Conservation (phyloP, 2,113 vertebrate genomes). For the Boulengeromyrus knoepffleri region DNA sequence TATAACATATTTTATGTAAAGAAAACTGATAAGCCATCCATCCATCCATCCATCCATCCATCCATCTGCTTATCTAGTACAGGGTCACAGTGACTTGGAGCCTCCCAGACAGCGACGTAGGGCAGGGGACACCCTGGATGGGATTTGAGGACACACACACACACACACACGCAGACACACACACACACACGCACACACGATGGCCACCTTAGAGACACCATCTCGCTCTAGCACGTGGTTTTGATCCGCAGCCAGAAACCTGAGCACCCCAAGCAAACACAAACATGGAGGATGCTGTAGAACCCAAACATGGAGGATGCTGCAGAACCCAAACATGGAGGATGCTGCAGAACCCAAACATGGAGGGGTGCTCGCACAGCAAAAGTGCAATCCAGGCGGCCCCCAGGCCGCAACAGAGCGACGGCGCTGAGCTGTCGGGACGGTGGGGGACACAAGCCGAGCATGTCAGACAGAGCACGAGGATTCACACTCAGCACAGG, state of each 20-base stretch:
- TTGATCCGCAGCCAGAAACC: background rate
- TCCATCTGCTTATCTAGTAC: background rate
- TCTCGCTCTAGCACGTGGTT: background rate
- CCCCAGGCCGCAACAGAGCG: background rate
- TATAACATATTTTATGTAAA: background rate
- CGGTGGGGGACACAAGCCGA: no score
- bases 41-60: background rate
- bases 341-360: background rate
- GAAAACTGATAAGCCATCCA: background rate
- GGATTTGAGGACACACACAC: no score
- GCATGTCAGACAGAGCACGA: background rate
- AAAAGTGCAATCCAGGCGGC: no score
- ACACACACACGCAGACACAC: background rate
- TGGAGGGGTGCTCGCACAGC: background rate
- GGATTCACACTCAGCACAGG: slow-evolving; percentile 18
- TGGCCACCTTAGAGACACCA: background rate
- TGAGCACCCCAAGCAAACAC: background rate
- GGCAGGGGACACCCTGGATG: background rate
- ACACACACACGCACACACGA: background rate
- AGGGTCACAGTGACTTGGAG: background rate
- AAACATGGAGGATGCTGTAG: background rate
- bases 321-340: no score
- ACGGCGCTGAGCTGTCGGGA: background rate
- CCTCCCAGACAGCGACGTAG: background rate
- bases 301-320: no score